Evolutionary conservation across 2,888 invertebrate genomes (phyloP).

Genomic region (Crematogaster levior): DNA sequence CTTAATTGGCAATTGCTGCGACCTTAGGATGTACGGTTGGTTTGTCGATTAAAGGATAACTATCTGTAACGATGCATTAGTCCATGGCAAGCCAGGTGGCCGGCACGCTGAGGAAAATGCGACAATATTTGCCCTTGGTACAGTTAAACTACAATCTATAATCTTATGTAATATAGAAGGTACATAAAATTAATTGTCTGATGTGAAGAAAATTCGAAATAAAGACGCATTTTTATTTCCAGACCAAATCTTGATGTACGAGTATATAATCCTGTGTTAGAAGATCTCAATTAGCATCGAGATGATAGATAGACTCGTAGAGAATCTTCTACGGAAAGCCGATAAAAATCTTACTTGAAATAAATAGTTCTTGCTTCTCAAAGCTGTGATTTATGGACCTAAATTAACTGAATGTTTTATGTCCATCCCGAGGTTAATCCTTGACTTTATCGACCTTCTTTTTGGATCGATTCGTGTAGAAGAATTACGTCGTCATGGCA

Average conservation of each 20-base stretch:
- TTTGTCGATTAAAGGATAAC: slow-evolving; percentile 53
- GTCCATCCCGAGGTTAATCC: background rate
- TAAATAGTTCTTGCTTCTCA: too few relatives aligned
- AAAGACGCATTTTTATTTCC: background rate
- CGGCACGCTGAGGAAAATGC: background rate
- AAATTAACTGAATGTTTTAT: background rate
- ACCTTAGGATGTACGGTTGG: slow-evolving; percentile 55
- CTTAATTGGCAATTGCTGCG: slow-evolving; percentile 60
- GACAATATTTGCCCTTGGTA: slow-evolving; percentile 8
- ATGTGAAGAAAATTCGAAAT: background rate
- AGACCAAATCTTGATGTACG: background rate
- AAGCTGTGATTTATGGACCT: background rate
- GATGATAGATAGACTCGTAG: background rate
- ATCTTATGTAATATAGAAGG: background rate
- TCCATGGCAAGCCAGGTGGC: background rate
- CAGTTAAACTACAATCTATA: background rate
- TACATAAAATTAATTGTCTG: background rate
- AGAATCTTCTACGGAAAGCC: background rate
- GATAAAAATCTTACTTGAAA: background rate
- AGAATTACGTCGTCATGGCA: slow-evolving; percentile 19
- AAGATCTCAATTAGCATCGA: background rate
- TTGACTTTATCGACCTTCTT: background rate
- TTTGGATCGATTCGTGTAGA: background rate
- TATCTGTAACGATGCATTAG: slow-evolving; percentile 45
- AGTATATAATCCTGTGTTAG: background rate